Evolutionary conservation across 2,888 invertebrate genomes (phyloP).

Genomic region (Polietes domitor): DNA sequence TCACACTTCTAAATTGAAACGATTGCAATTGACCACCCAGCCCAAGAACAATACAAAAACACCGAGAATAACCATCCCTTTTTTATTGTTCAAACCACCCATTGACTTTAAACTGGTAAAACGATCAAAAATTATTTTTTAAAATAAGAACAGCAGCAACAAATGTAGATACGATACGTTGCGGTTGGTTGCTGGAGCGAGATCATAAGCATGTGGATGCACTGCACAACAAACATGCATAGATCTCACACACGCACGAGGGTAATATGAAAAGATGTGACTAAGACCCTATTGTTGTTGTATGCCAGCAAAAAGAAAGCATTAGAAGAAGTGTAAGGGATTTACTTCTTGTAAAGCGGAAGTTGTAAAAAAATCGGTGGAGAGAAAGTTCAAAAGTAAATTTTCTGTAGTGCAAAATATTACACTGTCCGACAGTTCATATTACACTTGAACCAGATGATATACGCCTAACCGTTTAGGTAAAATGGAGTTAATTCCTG

Average conservation of each 20-base stretch:
- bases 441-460: too few relatives aligned
- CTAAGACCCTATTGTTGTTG: too few relatives aligned
- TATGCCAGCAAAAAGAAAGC: too few relatives aligned
- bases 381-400: too few relatives aligned
- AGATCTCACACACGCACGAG: background rate
- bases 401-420: too few relatives aligned
- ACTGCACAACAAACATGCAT: conserved; percentile 14
- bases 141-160: background rate
- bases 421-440: too few relatives aligned
- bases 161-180: conserved; percentile 21
- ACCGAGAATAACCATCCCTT: conserved; percentile 4
- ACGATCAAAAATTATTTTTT: conserved; percentile 14
- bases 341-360: too few relatives aligned
- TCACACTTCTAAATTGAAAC: conserved; percentile 4
- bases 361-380: too few relatives aligned
- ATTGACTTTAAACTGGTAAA: conserved; percentile 25
- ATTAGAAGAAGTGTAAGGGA: too few relatives aligned
- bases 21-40: conserved; percentile 7
- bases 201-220: conserved; percentile 9
- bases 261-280: conserved; percentile 15
- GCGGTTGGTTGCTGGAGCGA: background rate
- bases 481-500: too few relatives aligned
- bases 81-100: conserved; percentile 34
- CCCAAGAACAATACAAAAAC: background rate
- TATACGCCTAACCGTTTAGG: too few relatives aligned